These are phyloP conservation scores for Cataglyphis rosenhaueri DNA, from an alignment of 2,888 invertebrate genomes.

Conservation along the genomic window DNA sequence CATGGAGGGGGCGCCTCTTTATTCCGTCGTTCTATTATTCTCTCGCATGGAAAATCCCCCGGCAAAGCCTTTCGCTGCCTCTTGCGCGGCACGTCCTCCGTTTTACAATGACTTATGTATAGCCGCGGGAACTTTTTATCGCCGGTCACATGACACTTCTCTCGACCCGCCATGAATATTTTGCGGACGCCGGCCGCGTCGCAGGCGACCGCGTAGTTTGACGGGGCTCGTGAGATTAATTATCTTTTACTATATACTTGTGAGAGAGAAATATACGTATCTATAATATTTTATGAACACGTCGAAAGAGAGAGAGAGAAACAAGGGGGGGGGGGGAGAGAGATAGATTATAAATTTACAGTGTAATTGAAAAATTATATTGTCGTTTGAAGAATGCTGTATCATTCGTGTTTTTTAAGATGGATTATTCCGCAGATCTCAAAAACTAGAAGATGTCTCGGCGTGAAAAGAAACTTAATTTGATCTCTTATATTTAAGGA, in stretches of 20 bases:
- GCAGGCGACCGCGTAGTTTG: constrained; percentile 8
- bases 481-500: constrained; percentile 1
- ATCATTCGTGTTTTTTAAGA: neutral
- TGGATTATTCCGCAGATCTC: neutral
- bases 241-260: neutral
- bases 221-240: constrained; percentile 39
- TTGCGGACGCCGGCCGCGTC: neutral
- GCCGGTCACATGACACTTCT: constrained; percentile 38
- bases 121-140: constrained; percentile 49
- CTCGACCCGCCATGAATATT: constrained; percentile 50
- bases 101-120: constrained; percentile 53
- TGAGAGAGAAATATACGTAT: neutral
- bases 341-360: neutral
- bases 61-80: neutral
- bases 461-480: neutral
- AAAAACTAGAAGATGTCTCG: neutral
- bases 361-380: neutral
- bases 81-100: constrained; percentile 20
- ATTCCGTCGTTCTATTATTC: constrained; percentile 49
- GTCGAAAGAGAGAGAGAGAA: too few relatives aligned
- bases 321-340: too few relatives aligned
- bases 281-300: neutral
- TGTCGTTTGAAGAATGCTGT: neutral
- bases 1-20: constrained; percentile 37
- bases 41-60: constrained; percentile 30